Evolutionary conservation across 2,113 vertebrate genomes (phyloP), one percentile per base, ranked within the genome.

Genomic region (Danionella cerebrum): DNA sequence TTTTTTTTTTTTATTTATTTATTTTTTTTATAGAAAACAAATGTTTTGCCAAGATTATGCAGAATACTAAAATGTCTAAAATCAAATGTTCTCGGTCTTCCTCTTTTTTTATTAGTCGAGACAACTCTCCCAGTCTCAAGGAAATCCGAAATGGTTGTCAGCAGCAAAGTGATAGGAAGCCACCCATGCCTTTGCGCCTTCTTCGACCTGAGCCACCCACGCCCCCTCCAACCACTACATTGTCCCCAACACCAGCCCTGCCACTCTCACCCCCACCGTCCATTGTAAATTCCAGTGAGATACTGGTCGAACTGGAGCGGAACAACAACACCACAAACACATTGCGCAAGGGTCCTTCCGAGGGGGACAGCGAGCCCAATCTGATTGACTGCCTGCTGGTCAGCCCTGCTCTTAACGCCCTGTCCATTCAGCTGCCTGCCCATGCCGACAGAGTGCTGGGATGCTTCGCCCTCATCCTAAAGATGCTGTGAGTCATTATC

Each of bases 401-500:
- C 87, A 97, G 95, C 84, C 96, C 96, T 0, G 90, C 93, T 16
- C 90, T 93, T 83, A 97, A 89, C 84, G 91, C 91, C 63, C 89
- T 99, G 80, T 97, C 93, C 89, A 98, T 99, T 54, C 96, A 99
- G 85, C 92, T 99, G 70, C 95, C 94, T 0, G 89, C 93, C 3
- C 94, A 97, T 81, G 96, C 95, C 0, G 96, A 98, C 84, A 89
- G 94, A 13, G 94, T 97, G 10, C 92, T 99, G 13, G 91, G 91
- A 81, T 99, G 96, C 87, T 98, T 95, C 0, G 95, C 95, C 35
- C 93, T 97, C 73, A 99, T 99, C 74, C 93, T 98, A 74, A 96
- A 95, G 85, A 97, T 98, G 90, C 91, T 99, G 96, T 99, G 84
- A 99, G 96, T 94, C n/a, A n/a, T n/a, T n/a, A n/a, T n/a, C n/a